These are phyloP conservation scores for Drosophila sordidapex DNA, from an alignment of 2,888 invertebrate species.

Conservation along the genomic window DNA sequence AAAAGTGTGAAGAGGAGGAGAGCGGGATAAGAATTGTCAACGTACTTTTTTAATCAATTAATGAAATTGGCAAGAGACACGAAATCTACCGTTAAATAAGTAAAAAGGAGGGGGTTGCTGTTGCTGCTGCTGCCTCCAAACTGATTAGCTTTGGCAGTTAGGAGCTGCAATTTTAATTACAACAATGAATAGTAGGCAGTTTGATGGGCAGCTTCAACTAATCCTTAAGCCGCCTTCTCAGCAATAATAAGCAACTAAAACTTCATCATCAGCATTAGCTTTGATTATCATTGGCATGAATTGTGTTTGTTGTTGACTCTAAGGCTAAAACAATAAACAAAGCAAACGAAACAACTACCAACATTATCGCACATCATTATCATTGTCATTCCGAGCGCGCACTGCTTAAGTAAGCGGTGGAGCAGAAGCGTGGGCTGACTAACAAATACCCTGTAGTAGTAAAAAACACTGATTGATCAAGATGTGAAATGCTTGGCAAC, in stretches of 20 bases:
- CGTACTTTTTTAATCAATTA: conserved; percentile 65
- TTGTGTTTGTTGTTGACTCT: conserved; percentile 39
- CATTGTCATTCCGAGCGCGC: conserved; percentile 73
- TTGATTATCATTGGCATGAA: conserved; percentile 26
- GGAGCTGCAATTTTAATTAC: conserved; percentile 61
- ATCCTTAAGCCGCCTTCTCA: conserved; percentile 52
- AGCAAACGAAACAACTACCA: conserved; percentile 60
- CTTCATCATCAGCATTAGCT: conserved; percentile 27
- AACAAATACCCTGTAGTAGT: conserved; percentile 19
- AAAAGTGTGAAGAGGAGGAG: not conserved
- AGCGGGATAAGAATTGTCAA: conserved; percentile 33
- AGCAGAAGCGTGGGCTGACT: not conserved
- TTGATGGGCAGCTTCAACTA: conserved; percentile 30
- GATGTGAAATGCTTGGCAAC: not conserved
- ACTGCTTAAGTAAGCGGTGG: conserved; percentile 44
- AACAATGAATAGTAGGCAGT: not conserved
- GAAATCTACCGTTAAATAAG: conserved; percentile 63
- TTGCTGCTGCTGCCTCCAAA: conserved; percentile 1
- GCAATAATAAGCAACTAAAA: conserved; percentile 29
- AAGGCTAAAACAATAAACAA: conserved; percentile 63
- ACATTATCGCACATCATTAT: conserved; percentile 80
- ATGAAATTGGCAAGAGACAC: conserved; percentile 42
- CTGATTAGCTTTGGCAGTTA: conserved; percentile 29
- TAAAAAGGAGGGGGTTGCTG: conserved; percentile 17
- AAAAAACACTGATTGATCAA: not conserved